Conservation (phyloP, 1,140 invertebrate genomes). For the Prorops nasuta region DNA sequence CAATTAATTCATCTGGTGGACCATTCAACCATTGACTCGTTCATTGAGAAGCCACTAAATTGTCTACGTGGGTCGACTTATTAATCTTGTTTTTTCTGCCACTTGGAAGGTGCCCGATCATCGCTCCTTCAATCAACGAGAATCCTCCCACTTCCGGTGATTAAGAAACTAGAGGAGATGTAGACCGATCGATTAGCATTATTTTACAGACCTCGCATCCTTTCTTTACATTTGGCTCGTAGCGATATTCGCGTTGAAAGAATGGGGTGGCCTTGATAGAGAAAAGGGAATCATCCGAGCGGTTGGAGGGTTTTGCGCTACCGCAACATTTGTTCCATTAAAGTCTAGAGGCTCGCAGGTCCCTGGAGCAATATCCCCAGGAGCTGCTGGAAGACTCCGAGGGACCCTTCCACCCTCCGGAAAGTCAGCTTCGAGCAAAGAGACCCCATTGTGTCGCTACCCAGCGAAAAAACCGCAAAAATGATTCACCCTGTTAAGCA, state of each 20-base stretch:
- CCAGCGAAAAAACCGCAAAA: slow-evolving; percentile 1
- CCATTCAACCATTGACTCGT: slow-evolving; percentile 29
- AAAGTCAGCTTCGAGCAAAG: slow-evolving; percentile 29
- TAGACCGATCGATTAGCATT: too few relatives aligned
- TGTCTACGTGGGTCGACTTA: slow-evolving; percentile 35
- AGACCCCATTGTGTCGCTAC: slow-evolving; percentile 11
- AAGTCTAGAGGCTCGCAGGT: slow-evolving; percentile 28
- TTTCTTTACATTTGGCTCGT: too few relatives aligned
- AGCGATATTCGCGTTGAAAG: too few relatives aligned
- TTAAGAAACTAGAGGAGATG: too few relatives aligned
- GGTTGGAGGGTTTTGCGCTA: slow-evolving; percentile 18
- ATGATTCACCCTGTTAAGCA: slow-evolving; percentile 27
- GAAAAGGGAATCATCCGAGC: too few relatives aligned
- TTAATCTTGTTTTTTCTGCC: background rate
- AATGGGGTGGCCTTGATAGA: too few relatives aligned
- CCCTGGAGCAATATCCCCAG: slow-evolving; percentile 35
- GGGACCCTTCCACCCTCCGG: slow-evolving; percentile 22
- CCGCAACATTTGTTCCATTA: slow-evolving; percentile 51
- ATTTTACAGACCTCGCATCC: too few relatives aligned
- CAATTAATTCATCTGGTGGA: slow-evolving; percentile 45
- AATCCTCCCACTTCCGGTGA: slow-evolving; percentile 28
- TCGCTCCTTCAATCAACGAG: slow-evolving; percentile 11
- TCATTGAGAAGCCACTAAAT: slow-evolving; percentile 36
- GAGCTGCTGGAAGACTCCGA: slow-evolving; percentile 20
- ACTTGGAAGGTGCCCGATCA: slow-evolving; percentile 17